Conservation (phyloP, 2,888 invertebrate species). For the Dastarcus helophoroides region DNA sequence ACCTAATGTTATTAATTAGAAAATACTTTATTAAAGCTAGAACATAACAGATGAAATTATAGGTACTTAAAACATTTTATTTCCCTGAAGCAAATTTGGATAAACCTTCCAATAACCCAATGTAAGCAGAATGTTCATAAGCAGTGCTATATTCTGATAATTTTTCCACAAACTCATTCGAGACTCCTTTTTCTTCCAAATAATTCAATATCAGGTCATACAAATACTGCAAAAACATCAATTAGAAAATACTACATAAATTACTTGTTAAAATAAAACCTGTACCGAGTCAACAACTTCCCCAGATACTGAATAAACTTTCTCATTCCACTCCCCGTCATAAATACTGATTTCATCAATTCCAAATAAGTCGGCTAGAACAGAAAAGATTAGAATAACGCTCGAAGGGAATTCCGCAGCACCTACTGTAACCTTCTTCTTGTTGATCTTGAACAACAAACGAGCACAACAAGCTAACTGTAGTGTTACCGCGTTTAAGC, state of each 20-base stretch:
- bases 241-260: not conserved
- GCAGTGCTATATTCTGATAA: constrained; percentile 78
- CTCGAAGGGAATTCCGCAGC: not conserved
- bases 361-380: constrained; percentile 76
- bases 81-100: constrained; percentile 60
- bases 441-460: constrained; percentile 53
- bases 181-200: constrained; percentile 90
- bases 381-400: constrained; percentile 6
- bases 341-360: constrained; percentile 89
- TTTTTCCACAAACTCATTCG: constrained; percentile 85
- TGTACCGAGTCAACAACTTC: constrained; percentile 91
- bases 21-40: no score
- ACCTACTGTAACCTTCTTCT: constrained; percentile 62
- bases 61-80: no score
- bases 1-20: no score
- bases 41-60: no score
- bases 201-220: constrained; percentile 92
- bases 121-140: constrained; percentile 88
- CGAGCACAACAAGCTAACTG: constrained; percentile 76
- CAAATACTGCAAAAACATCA: constrained; percentile 56
- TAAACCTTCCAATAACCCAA: constrained; percentile 74
- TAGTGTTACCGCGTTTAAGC: constrained; percentile 62
- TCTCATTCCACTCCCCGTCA: constrained; percentile 78
- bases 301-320: constrained; percentile 81
- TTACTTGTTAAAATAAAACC: constrained; percentile 4